Evolutionary conservation across 2,888 invertebrate genomes (phyloP), one percentile per base, ranked within the genome.

Genomic region (Parnassius mnemosyne): DNA sequence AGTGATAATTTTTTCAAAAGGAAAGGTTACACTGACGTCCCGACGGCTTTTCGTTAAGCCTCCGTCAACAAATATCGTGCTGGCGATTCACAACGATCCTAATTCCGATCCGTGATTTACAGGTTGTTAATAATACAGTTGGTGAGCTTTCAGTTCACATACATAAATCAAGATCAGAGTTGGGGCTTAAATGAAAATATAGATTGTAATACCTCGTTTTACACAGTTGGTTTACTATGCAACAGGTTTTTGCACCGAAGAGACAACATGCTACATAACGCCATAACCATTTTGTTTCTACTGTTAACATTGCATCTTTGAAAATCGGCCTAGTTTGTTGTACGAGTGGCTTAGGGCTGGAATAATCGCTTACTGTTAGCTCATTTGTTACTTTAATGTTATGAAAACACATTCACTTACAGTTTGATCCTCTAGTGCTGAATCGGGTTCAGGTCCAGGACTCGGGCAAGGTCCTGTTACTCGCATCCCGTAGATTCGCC

Each of bases 401-500:
- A 7, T 34, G 34, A 34, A 34, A 34, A 34, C 7, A 34, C 0
- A 34, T 34, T 49, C 10, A 71, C 83, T 80, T 69, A 89, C 91
- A 61, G 85, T 84, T 52, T 88, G 85, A 64, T 89, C 89, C 62
- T 86, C 89, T 25, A 74, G 80, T 57, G 80, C 86, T 0, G 91
- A 90, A 66, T 91, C 90, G 0, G 89, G 88, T 63, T 91, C 89
- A 0, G 85, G 87, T 1, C 89, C 89, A 16, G 91, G 86, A 59
- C 89, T 88, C 13, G 92, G 89, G 70, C 94, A 94, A 0, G 97
- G 96, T 53, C 95, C 94, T 0, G 96, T 96, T 10, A 97, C 95
- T 60, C 95, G 93, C 94, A 97, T 95, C 0, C 97, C 97, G 76
- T 96, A 98, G 69, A 98, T 97, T 46, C 97, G 95, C 1, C 98